phyloP scores from a whole-genome alignment of 2,888 invertebrate species.

The Clanis bilineata region DNA sequence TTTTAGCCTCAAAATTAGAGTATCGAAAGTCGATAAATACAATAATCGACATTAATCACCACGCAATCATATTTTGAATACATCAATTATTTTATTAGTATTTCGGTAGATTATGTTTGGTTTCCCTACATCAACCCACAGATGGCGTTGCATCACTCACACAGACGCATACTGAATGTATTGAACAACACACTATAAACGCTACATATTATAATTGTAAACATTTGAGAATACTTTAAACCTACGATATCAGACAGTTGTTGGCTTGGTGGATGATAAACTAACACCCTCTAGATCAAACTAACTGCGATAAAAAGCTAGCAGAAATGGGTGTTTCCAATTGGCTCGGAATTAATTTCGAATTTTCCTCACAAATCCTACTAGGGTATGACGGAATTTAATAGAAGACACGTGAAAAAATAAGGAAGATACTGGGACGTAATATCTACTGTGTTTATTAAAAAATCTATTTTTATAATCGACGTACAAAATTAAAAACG shows the following conservation, averaged over 20 bases:
- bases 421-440: conserved; percentile 28
- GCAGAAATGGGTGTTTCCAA: conserved; percentile 43
- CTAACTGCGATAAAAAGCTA: conserved; percentile 37
- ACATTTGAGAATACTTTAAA: conserved; percentile 42
- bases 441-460: conserved; percentile 29
- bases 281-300: conserved; percentile 32
- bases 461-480: conserved; percentile 33
- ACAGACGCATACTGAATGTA: conserved; percentile 10
- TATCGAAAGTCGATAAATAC: conserved; percentile 9
- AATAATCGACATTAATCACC: neutral
- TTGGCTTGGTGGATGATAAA: conserved; percentile 34
- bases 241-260: conserved; percentile 51
- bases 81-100: neutral
- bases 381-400: conserved; percentile 23
- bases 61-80: neutral
- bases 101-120: neutral
- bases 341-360: conserved; percentile 61
- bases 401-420: conserved; percentile 19
- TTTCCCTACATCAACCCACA: neutral
- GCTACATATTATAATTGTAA: conserved; percentile 39
- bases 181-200: conserved; percentile 31
- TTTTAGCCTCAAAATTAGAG: neutral
- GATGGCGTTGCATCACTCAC: conserved; percentile 1
- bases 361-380: conserved; percentile 29
- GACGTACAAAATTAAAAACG: conserved; percentile 48